phyloP scores from a whole-genome alignment of 2,113 vertebrate species.

The Aptenodytes forsteri region DNA sequence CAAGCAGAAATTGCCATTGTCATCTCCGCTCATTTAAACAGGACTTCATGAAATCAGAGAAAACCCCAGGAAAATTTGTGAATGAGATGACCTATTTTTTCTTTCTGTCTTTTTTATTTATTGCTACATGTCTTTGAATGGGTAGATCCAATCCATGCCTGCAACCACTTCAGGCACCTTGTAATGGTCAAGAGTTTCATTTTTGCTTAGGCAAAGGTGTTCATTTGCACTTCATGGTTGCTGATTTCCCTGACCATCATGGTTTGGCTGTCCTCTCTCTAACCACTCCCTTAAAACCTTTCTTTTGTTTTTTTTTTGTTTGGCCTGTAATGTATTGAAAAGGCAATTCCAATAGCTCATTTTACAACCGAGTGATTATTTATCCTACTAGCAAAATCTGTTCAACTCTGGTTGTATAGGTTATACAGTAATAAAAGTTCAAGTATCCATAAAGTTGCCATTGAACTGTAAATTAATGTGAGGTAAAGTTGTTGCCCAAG shows the following conservation, averaged over 20 bases:
- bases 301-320: no score
- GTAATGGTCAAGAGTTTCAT: no score
- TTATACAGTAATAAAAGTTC: conserved; percentile 67
- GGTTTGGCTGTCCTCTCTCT: no score
- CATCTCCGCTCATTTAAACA: neutral
- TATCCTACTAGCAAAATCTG: conserved; percentile 61
- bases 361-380: conserved; percentile 61
- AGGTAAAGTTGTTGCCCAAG: conserved; percentile 58
- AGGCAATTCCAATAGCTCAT: conserved; percentile 48
- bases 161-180: no score
- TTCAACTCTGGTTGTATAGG: conserved; percentile 50
- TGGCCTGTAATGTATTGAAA: neutral
- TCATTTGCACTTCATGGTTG: no score
- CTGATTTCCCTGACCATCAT: no score
- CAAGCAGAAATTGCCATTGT: neutral
- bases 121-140: no score
- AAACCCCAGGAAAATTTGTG: neutral
- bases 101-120: no score
- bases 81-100: neutral
- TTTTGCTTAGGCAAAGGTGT: no score
- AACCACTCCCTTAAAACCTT: no score
- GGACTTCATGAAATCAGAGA: neutral
- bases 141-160: no score
- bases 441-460: conserved; percentile 69
- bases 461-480: conserved; percentile 65